phyloP scores from a whole-genome alignment of 2,888 invertebrate genomes.

The Drosophila cognata region DNA sequence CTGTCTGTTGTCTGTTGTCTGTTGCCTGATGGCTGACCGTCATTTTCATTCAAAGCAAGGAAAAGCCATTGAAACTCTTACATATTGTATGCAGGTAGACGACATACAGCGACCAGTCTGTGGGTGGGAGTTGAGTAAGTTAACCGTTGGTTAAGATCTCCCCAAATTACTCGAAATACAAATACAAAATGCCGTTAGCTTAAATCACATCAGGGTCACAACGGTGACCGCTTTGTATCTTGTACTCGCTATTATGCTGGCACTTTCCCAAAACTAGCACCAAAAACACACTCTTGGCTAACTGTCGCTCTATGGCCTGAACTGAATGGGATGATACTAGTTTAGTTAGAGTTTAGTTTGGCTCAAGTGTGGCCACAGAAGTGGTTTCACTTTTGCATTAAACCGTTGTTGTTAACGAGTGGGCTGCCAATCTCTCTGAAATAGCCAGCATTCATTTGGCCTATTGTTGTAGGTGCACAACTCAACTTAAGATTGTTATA shows the following conservation, averaged over 20 bases:
- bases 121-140: conserved; percentile 41
- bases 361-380: conserved; percentile 28
- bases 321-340: conserved; percentile 27
- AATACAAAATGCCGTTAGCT: conserved; percentile 38
- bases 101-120: conserved; percentile 8
- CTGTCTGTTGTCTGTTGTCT: neutral
- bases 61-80: conserved; percentile 14
- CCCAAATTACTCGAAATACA: conserved; percentile 33
- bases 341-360: conserved; percentile 8
- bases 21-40: conserved; percentile 8
- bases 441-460: neutral
- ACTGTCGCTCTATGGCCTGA: conserved; percentile 16
- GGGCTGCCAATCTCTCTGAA: neutral
- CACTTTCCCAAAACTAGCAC: conserved; percentile 39
- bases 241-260: conserved; percentile 24
- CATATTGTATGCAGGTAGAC: conserved; percentile 6
- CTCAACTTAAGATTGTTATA: neutral
- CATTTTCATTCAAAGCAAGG: conserved; percentile 9
- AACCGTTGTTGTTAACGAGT: conserved; percentile 1
- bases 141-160: conserved; percentile 42
- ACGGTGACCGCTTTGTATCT: conserved; percentile 24
- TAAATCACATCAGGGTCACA: conserved; percentile 6
- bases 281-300: conserved; percentile 21
- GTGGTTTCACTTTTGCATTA: conserved; percentile 50
- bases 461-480: neutral